Conservation (phyloP, 2,113 vertebrate genomes). For the Gopherus evgoodei region DNA sequence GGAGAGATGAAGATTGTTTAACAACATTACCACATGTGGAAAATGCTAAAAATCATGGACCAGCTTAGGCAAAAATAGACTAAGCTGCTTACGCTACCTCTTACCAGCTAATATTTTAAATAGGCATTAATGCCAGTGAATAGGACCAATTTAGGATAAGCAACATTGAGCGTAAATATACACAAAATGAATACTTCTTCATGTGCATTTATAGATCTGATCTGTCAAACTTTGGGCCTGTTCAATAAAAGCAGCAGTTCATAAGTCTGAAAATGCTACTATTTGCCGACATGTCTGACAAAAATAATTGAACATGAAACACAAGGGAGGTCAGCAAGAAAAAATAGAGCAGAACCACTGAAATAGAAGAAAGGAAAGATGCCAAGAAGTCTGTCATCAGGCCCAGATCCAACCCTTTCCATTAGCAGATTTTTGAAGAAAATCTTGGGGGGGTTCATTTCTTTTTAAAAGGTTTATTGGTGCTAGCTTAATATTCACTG, state of each 20-base stretch:
- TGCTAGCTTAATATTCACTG: not conserved
- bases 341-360: not conserved
- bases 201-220: not conserved
- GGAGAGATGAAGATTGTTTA: not conserved
- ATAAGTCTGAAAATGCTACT: not conserved
- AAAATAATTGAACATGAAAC: not conserved
- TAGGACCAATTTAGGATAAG: not conserved
- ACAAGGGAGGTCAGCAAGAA: not conserved
- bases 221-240: not conserved
- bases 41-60: not conserved
- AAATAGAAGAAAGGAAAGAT: not conserved
- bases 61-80: not conserved
- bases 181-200: not conserved
- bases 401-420: not conserved
- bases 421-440: not conserved
- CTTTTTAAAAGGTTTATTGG: not conserved
- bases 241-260: not conserved
- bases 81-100: not conserved
- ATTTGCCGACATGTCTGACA: not conserved
- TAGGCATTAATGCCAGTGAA: not conserved
- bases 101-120: not conserved
- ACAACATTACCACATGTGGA: not conserved
- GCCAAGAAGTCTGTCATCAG: not conserved
- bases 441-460: not conserved
- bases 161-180: not conserved